Conservation (phyloP, 1,140 invertebrate species). For the Penaeus chinensis region DNA sequence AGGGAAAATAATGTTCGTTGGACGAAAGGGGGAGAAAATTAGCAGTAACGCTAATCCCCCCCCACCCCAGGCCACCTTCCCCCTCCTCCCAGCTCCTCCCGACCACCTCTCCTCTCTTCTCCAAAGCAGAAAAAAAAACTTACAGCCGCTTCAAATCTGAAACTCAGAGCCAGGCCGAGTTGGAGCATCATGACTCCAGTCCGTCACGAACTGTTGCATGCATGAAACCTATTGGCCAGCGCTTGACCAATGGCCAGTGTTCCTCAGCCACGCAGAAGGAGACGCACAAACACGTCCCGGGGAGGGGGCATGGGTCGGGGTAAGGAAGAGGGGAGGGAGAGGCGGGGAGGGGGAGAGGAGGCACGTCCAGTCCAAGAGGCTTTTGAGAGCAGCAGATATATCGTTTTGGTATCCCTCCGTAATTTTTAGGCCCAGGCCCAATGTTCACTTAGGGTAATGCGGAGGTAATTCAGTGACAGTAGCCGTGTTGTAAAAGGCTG, state of each 20-base stretch:
- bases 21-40: background rate
- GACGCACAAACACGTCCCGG: slow-evolving; percentile 38
- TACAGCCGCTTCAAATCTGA: background rate
- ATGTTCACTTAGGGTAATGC: slow-evolving; percentile 53
- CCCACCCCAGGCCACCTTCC: background rate
- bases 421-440: slow-evolving; percentile 39
- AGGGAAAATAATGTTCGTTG: slow-evolving; percentile 10
- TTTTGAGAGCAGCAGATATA: slow-evolving; percentile 10
- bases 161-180: background rate
- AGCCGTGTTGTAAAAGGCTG: background rate
- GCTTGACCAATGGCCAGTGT: slow-evolving; percentile 52
- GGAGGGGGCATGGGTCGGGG: slow-evolving; percentile 3
- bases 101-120: background rate
- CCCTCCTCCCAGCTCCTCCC: background rate
- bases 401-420: slow-evolving; percentile 32
- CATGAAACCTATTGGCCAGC: slow-evolving; percentile 52
- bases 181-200: slow-evolving; percentile 6
- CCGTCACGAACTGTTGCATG: slow-evolving; percentile 53
- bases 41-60: slow-evolving; percentile 11
- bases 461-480: slow-evolving; percentile 44
- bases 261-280: slow-evolving; percentile 56
- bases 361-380: too few relatives aligned
- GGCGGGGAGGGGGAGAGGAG: background rate
- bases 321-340: slow-evolving; percentile 37
- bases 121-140: background rate